Conservation (phyloP, 2,888 invertebrate species). For the Nineta flava region DNA sequence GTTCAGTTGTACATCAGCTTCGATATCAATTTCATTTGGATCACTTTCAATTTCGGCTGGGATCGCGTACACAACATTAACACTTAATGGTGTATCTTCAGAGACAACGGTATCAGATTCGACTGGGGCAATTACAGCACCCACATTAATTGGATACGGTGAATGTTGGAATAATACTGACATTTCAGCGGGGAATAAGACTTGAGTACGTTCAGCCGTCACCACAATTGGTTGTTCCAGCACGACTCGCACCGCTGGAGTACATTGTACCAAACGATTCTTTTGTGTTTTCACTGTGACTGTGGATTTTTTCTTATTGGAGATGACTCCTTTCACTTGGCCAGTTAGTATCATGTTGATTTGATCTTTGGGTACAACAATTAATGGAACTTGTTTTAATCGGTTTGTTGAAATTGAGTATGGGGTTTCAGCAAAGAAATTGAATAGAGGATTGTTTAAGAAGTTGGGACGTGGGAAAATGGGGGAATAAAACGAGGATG, state of each 20-base stretch:
- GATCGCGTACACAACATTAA: constrained; percentile 27
- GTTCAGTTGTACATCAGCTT: constrained; percentile 11
- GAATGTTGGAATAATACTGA: constrained; percentile 24
- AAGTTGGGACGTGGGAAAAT: neutral
- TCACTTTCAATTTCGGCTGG: constrained; percentile 22
- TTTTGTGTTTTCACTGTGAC: constrained; percentile 23
- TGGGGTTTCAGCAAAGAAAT: neutral
- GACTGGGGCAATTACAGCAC: constrained; percentile 29
- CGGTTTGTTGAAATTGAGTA: neutral
- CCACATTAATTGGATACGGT: constrained; percentile 26
- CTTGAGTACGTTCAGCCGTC: constrained; percentile 23
- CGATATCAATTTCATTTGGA: constrained; percentile 13
- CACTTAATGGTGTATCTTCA: constrained; percentile 22
- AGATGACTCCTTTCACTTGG: constrained; percentile 21
- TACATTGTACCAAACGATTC: constrained; percentile 22
- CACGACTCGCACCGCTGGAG: constrained; percentile 27
- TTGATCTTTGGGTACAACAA: constrained; percentile 22
- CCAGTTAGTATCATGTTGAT: constrained; percentile 23
- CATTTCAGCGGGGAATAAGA: constrained; percentile 28
- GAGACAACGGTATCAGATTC: constrained; percentile 20
- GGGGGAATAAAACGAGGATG: neutral
- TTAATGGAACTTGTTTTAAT: constrained; percentile 25
- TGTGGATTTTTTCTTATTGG: constrained; percentile 22
- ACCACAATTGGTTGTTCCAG: constrained; percentile 26
- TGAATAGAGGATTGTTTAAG: neutral